phyloP scores from a whole-genome alignment of 2,888 invertebrate genomes.

The Himalopsyche kuldschensis region DNA sequence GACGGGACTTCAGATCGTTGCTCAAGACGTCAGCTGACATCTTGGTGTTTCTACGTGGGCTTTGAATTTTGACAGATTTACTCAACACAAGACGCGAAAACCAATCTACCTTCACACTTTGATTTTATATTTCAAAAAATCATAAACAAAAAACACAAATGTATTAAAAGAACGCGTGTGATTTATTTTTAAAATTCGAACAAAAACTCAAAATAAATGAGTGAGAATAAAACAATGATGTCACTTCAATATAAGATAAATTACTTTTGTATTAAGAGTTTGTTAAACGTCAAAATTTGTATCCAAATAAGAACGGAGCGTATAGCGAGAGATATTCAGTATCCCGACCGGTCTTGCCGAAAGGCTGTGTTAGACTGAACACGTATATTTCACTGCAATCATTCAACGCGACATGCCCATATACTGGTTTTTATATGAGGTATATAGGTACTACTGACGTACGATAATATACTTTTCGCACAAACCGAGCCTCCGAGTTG shows the following conservation, averaged over 20 bases:
- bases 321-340: neutral
- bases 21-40: constrained; percentile 80
- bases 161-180: neutral
- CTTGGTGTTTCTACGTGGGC: constrained; percentile 40
- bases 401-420: neutral
- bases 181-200: no score
- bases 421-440: neutral
- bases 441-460: no score
- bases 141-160: neutral
- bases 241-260: no score
- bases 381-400: neutral
- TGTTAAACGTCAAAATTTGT: neutral
- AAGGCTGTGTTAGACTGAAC: neutral
- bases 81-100: neutral
- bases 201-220: no score
- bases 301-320: neutral
- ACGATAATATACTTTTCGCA: neutral
- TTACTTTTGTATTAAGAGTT: neutral
- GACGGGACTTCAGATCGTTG: constrained; percentile 73
- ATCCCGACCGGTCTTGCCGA: neutral
- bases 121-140: neutral
- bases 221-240: no score
- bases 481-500: neutral
- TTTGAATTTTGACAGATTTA: constrained; percentile 29
- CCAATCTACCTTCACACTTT: neutral